These are phyloP conservation scores for Nymphalis c-album DNA, from an alignment of 2,888 invertebrate species.

Conservation along the genomic window DNA sequence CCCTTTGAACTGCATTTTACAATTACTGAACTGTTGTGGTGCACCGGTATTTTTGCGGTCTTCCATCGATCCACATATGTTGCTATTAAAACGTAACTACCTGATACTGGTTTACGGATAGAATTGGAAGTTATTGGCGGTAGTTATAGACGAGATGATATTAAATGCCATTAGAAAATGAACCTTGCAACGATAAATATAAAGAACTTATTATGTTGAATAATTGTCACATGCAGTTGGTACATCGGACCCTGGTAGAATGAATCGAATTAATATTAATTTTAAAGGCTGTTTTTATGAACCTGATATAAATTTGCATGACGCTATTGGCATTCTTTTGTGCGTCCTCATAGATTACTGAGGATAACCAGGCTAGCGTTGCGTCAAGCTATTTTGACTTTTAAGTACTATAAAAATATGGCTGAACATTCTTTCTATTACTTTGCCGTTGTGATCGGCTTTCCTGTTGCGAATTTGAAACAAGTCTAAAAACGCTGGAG, in stretches of 20 bases:
- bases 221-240: no score
- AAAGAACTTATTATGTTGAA: neutral
- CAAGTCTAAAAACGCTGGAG: conserved; percentile 8
- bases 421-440: neutral
- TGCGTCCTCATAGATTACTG: conserved; percentile 1
- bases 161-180: neutral
- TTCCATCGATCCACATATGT: conserved; percentile 11
- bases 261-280: conserved; percentile 1
- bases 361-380: neutral
- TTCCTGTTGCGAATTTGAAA: conserved; percentile 6
- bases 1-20: conserved; percentile 4
- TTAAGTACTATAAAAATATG: neutral
- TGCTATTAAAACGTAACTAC: conserved; percentile 13
- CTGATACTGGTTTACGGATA: conserved; percentile 20
- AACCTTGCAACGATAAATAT: neutral
- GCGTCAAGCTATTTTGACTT: neutral
- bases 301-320: conserved; percentile 11
- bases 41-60: conserved; percentile 8
- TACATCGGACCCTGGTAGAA: neutral
- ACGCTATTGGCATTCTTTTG: neutral
- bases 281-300: neutral
- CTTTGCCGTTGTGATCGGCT: neutral
- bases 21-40: conserved; percentile 5
- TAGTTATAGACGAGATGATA: neutral
- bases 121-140: conserved; percentile 35